phyloP scores from a whole-genome alignment of 1,140 invertebrate species.

The Anastatus disparis region DNA sequence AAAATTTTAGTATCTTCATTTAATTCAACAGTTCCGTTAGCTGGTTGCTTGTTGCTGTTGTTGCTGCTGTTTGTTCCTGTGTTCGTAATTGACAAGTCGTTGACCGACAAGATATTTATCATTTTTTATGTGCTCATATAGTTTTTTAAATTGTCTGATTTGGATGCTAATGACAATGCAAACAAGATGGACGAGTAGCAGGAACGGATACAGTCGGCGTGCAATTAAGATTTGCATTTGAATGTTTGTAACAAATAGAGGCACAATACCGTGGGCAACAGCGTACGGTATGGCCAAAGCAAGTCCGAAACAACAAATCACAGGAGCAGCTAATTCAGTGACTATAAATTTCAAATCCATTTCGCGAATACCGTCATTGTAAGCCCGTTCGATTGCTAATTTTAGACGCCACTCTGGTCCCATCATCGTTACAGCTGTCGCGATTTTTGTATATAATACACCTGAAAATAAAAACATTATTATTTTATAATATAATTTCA shows the following conservation, averaged over 20 bases:
- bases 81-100: slow-evolving; percentile 94
- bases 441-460: slow-evolving; percentile 96
- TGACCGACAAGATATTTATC: slow-evolving; percentile 98
- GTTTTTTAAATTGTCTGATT: slow-evolving; percentile 89
- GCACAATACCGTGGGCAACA: slow-evolving; percentile 84
- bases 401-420: slow-evolving; percentile 95
- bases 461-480: slow-evolving; percentile 64
- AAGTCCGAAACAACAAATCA: slow-evolving; percentile 87
- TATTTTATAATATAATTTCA: no score
- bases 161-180: slow-evolving; percentile 80
- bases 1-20: slow-evolving; percentile 6
- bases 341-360: slow-evolving; percentile 92
- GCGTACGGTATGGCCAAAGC: slow-evolving; percentile 91
- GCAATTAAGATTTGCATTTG: slow-evolving; percentile 82
- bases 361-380: slow-evolving; percentile 89
- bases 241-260: slow-evolving; percentile 79
- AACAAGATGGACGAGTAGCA: slow-evolving; percentile 78
- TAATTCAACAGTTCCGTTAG: slow-evolving; percentile 50
- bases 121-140: slow-evolving; percentile 99
- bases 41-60: slow-evolving; percentile 61
- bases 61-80: slow-evolving; percentile 72
- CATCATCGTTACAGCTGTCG: slow-evolving; percentile 97
- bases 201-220: slow-evolving; percentile 90
- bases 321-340: slow-evolving; percentile 85
- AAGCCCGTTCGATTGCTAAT: slow-evolving; percentile 89